phyloP scores from a whole-genome alignment of 2,888 invertebrate species.

The Spodoptera exigua region DNA sequence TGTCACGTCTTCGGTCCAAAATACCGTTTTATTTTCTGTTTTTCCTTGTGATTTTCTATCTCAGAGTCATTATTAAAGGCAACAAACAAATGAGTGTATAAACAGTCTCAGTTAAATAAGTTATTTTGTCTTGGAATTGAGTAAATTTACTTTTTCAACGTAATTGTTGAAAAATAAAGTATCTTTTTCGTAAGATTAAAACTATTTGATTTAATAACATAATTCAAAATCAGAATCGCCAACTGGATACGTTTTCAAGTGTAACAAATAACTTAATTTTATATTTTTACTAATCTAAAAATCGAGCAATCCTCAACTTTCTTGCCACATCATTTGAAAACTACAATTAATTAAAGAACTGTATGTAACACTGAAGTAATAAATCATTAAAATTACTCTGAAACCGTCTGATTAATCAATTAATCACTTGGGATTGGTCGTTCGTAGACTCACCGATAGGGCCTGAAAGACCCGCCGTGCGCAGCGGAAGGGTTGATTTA shows the following conservation, averaged over 20 bases:
- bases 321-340: constrained; percentile 48
- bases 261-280: no score
- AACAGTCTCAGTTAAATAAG: constrained; percentile 45
- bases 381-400: constrained; percentile 85
- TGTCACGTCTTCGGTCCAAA: constrained; percentile 57
- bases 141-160: constrained; percentile 37
- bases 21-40: constrained; percentile 44
- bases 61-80: constrained; percentile 40
- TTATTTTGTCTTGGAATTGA: constrained; percentile 42
- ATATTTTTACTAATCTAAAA: constrained; percentile 9
- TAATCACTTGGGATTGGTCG: constrained; percentile 83
- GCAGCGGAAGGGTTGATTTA: constrained; percentile 82
- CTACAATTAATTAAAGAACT: constrained; percentile 57
- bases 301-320: constrained; percentile 28
- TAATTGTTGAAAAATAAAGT: constrained; percentile 17
- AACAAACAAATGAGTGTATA: constrained; percentile 47
- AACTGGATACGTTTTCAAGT: no score
- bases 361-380: constrained; percentile 65
- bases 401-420: constrained; percentile 84
- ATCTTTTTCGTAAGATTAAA: neutral
- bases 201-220: no score
- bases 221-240: no score
- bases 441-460: constrained; percentile 77
- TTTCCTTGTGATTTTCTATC: constrained; percentile 48
- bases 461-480: constrained; percentile 66